These are phyloP conservation scores for Trissonchulus latispiculum DNA, from an alignment of 2,888 invertebrate species.

Conservation along the genomic window DNA sequence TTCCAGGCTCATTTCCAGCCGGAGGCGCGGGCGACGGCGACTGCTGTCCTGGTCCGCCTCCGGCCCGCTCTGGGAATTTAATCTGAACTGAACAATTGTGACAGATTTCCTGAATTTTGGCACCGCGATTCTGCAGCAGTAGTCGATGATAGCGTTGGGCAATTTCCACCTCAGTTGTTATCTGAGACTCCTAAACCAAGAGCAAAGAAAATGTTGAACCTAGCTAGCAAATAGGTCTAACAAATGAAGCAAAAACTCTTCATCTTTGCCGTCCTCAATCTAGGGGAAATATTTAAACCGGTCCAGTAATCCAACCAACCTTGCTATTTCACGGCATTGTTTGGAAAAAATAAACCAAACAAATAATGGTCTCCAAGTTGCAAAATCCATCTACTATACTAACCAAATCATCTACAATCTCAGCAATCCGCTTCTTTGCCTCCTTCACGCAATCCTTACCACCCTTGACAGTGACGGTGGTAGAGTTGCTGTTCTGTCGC, in stretches of 20 bases:
- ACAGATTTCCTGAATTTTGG: constrained; percentile 72
- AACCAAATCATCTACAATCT: constrained; percentile 69
- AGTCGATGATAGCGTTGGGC: constrained; percentile 82
- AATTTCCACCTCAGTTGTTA: constrained; percentile 50
- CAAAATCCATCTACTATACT: too few relatives aligned
- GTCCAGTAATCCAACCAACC: too few relatives aligned
- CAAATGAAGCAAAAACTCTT: too few relatives aligned
- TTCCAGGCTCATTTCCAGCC: background rate
- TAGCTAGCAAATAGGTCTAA: too few relatives aligned
- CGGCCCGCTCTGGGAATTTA: constrained; percentile 78
- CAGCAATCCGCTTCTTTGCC: constrained; percentile 73
- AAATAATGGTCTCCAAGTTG: too few relatives aligned
- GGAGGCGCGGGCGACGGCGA: background rate
- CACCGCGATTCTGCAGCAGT: constrained; percentile 83
- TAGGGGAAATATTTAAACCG: too few relatives aligned
- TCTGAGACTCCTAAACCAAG: constrained; percentile 47
- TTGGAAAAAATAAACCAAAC: too few relatives aligned
- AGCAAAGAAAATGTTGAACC: too few relatives aligned
- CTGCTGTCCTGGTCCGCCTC: too few relatives aligned
- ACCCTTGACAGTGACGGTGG: constrained; percentile 51
- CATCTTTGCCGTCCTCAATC: too few relatives aligned
- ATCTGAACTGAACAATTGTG: constrained; percentile 81
- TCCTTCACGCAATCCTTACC: constrained; percentile 87
- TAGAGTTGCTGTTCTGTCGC: constrained; percentile 48
- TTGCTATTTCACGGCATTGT: too few relatives aligned